phyloP scores from a whole-genome alignment of 2,888 invertebrate genomes.

The Drosophila rubida region DNA sequence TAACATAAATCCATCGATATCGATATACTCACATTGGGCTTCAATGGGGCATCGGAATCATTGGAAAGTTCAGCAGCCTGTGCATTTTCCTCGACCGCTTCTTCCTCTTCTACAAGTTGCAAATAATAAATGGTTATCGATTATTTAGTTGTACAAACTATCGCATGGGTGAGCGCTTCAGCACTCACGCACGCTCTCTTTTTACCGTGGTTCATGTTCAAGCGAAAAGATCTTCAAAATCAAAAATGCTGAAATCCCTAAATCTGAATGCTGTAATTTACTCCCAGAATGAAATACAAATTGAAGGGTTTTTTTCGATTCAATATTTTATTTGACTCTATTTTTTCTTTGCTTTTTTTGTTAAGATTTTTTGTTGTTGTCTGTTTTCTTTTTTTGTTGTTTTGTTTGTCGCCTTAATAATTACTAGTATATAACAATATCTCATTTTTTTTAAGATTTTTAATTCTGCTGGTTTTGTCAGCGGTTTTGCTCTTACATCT shows the following conservation, averaged over 20 bases:
- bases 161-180: slow-evolving; percentile 10
- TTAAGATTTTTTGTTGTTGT: slow-evolving; percentile 67
- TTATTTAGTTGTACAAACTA: slow-evolving; percentile 4
- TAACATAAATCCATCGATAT: not conserved
- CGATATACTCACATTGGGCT: slow-evolving; percentile 81
- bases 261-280: not conserved
- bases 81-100: slow-evolving; percentile 82
- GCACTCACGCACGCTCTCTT: slow-evolving; percentile 6
- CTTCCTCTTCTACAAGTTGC: slow-evolving; percentile 81
- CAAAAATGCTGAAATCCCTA: not conserved
- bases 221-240: slow-evolving; percentile 17
- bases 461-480: slow-evolving; percentile 82
- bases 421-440: slow-evolving; percentile 84
- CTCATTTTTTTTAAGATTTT: slow-evolving; percentile 82
- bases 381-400: slow-evolving; percentile 62
- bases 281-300: slow-evolving; percentile 11
- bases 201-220: slow-evolving; percentile 69
- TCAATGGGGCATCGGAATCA: slow-evolving; percentile 84
- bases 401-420: slow-evolving; percentile 80
- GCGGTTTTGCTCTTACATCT: slow-evolving; percentile 81
- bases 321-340: slow-evolving; percentile 80
- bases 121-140: slow-evolving; percentile 22
- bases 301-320: slow-evolving; percentile 59
- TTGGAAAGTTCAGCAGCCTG: slow-evolving; percentile 83
- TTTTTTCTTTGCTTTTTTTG: slow-evolving; percentile 75